Conservation (phyloP, 2,113 vertebrate genomes). For the Ia io region DNA sequence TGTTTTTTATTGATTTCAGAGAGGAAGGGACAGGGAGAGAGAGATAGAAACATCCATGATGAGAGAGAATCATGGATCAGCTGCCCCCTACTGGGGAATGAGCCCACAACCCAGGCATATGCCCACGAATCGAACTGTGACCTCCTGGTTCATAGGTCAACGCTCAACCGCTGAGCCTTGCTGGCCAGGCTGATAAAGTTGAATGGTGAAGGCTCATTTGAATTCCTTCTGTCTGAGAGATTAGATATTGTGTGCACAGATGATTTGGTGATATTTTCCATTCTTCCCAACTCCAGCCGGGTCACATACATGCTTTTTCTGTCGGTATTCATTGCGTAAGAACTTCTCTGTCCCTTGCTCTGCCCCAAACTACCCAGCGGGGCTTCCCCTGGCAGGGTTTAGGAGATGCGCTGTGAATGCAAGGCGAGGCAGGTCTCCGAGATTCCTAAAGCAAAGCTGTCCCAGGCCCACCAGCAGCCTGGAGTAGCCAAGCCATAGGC, state of each 20-base stretch:
- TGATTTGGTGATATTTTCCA: slow-evolving; percentile 59
- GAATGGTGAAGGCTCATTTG: slow-evolving; percentile 71
- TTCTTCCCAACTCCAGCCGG: slow-evolving; percentile 33
- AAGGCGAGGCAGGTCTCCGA: slow-evolving; percentile 69
- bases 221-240: slow-evolving; percentile 71
- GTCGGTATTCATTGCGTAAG: slow-evolving; percentile 32
- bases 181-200: neutral
- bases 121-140: no score
- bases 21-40: no score
- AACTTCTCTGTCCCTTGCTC: neutral
- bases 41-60: no score
- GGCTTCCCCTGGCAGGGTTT: slow-evolving; percentile 61
- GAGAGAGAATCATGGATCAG: no score
- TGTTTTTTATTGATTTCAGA: no score
- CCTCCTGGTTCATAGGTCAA: no score
- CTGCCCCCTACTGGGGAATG: no score
- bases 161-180: no score
- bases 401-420: slow-evolving; percentile 75
- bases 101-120: no score
- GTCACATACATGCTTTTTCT: slow-evolving; percentile 30
- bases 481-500: slow-evolving; percentile 75
- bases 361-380: slow-evolving; percentile 47
- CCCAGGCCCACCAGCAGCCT: slow-evolving; percentile 67
- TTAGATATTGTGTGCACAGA: slow-evolving; percentile 53
- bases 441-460: slow-evolving; percentile 78